These are phyloP conservation scores for Micromussa lordhowensis DNA, from an alignment of 92 coral and sea anemone species.

Conservation along the genomic window DNA sequence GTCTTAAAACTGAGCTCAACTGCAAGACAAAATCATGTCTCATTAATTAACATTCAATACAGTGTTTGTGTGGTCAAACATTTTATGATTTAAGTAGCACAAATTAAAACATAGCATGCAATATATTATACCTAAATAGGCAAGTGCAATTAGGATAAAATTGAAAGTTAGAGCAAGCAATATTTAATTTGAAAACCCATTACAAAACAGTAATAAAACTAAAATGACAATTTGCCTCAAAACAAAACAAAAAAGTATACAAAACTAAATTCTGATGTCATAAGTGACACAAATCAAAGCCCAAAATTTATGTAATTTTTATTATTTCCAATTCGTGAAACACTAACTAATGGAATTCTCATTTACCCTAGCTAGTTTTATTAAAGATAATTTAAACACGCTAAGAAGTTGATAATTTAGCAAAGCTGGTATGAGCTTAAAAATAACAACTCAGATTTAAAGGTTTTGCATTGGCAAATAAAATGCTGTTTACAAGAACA, in stretches of 20 bases:
- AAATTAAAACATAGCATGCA: background rate
- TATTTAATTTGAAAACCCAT: background rate
- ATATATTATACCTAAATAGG: background rate
- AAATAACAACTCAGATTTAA: background rate
- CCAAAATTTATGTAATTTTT: background rate
- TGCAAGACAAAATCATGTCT: background rate
- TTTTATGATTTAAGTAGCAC: background rate
- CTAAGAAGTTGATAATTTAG: background rate
- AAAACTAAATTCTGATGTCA: background rate
- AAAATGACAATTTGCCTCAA: background rate
- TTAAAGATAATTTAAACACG: background rate
- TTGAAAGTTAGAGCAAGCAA: background rate
- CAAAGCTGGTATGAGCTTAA: background rate
- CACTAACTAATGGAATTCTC: conserved; percentile 32
- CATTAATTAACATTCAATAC: no score
- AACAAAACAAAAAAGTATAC: background rate
- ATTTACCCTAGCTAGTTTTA: conserved; percentile 5
- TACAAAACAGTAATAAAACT: background rate
- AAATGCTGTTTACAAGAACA: no score
- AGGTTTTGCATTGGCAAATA: no score
- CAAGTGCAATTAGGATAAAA: background rate
- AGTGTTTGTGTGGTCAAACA: background rate
- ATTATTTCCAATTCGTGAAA: conserved; percentile 6
- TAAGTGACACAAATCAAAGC: background rate
- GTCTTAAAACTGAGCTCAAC: background rate